A percentile compares a stretch with the other conserved stretches of the same genome.
phyloP scores from a whole-genome alignment of 1,140 invertebrate species.

The Macrobrachium rosenbergii region DNA sequence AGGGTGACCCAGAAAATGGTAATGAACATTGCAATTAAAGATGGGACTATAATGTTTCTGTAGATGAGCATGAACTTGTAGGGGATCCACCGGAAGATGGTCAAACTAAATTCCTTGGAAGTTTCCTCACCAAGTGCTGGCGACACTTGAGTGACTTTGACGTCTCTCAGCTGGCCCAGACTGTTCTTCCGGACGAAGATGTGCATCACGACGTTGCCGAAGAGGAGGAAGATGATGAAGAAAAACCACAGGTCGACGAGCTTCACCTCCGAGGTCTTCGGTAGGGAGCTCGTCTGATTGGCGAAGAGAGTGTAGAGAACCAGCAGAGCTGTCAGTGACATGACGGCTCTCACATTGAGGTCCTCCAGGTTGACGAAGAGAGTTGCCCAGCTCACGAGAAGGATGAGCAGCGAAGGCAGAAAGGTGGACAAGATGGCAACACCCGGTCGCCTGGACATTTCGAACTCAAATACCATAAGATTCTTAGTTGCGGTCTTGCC shows the following conservation, averaged over 20 bases:
- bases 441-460: slow-evolving; percentile 13
- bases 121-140: background rate
- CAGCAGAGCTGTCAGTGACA: slow-evolving; percentile 56
- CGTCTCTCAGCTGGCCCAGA: background rate
- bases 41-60: background rate
- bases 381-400: slow-evolving; percentile 32
- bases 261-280: slow-evolving; percentile 44
- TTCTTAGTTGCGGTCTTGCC: background rate
- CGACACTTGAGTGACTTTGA: too few species aligned
- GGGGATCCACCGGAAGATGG: background rate
- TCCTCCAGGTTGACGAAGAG: slow-evolving; percentile 37
- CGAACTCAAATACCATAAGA: slow-evolving; percentile 24
- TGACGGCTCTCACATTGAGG: slow-evolving; percentile 34
- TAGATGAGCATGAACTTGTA: background rate
- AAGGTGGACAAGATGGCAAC: slow-evolving; percentile 39
- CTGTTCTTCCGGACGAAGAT: slow-evolving; percentile 28
- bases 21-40: background rate
- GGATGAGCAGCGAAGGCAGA: slow-evolving; percentile 39
- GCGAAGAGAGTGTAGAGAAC: slow-evolving; percentile 57
- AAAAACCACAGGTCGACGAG: slow-evolving; percentile 57
- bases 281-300: slow-evolving; percentile 36
- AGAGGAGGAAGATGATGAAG: slow-evolving; percentile 47
- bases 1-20: background rate
- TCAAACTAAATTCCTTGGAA: background rate
- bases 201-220: slow-evolving; percentile 47